Evolutionary conservation across 2,113 vertebrate species (phyloP), one percentile per base, ranked within the genome.

Genomic region (Psilopsiagon aymara): DNA sequence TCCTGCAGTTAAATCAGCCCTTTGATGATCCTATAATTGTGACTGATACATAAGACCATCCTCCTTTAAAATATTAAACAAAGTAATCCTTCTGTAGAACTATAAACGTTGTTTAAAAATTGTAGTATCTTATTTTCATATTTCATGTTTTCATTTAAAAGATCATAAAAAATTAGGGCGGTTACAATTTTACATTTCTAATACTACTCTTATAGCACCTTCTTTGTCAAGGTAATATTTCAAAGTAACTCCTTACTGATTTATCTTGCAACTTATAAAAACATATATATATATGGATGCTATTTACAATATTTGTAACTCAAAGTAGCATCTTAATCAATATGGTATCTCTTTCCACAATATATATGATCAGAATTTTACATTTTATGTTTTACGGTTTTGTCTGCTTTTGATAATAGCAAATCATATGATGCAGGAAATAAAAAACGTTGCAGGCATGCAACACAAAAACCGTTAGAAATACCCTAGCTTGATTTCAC

Each of bases 381-480:
- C 77, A 57, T 47, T 9, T 29, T 21, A 68, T 16, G 3, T 31
- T 86, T 66, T 51, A 23, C 24, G 5, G 0, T 75, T 87, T 71
- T 75, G 57, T 63, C n/a, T 67, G 28, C 62, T 63, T 87, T 63
- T 49, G 9, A 11, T 57, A 59, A 82, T 19, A 2, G 13, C 37
- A 75, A 71, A 75, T 57, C 9, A 55, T 9, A 37, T 12, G 25
- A 41, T 57, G 46, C 5, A 24, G 21, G 62, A 90, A 85, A 64
- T 25, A 49, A 1, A 3, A 13, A n/a, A 87, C 44, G 78, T 60
- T 79, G 25, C 55, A 87, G 17, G 13, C 39, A 46, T 49, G 52
- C 43, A 93, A 71, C 10, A 51, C 25, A 83, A 84, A 92, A 43
- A 74, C 27, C 59, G 63, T 67, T 59, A 90, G 55, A 92, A 85